Base-by-base conservation (phyloP, 2,888 invertebrate genomes). In the Dolomedes plantarius region DNA sequence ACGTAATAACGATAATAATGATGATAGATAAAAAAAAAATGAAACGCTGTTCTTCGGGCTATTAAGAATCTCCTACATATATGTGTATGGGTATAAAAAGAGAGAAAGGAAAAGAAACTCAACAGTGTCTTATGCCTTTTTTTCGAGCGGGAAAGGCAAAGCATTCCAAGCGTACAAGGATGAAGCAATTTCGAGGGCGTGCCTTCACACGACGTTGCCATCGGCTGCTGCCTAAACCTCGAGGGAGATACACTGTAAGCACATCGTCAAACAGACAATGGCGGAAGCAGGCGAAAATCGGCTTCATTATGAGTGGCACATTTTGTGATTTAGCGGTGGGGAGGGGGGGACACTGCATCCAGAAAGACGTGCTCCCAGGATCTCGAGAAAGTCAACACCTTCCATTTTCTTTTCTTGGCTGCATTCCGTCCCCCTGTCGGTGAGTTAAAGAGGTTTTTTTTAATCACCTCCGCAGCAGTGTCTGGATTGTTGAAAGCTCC, bases 381-480 rank as follows among this genome's bases (percentile, higher is more conserved):
- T 73, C 67, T 67, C 67, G 50, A 73, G 73, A 81, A 81, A 82
- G 69, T 82, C 75, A 82, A 82, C 75, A 75, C 75, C 81, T 82
- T 69, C 46, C 46, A 46, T 46, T 46, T 46, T 46, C 73, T 56
- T 69, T 41, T 28, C n/a, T n/a, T 41, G 16, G 16, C 50, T 19
- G 16, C 41, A 27, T 36, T 7, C 7, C 13, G 19, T 39, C 27
- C n/a, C 32, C 31, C 73, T 27, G 19, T 32, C 28, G 50, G 32
- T 50, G 80, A 72, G 80, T 80, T 46, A 50, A 80, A 64, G 27
- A 19, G 13, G 11, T 19, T 46, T 41, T 23, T 46, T 31, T 46
- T n/a, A n/a, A n/a, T n/a, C n/a, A 3, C 19, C 7, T 29, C 11
- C 13, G n/a, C 9, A 46, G 46, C 46, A n/a, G 16, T 16, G 16